Conservation (phyloP, 2,888 invertebrate genomes). For the Diachrysia chrysitis region DNA sequence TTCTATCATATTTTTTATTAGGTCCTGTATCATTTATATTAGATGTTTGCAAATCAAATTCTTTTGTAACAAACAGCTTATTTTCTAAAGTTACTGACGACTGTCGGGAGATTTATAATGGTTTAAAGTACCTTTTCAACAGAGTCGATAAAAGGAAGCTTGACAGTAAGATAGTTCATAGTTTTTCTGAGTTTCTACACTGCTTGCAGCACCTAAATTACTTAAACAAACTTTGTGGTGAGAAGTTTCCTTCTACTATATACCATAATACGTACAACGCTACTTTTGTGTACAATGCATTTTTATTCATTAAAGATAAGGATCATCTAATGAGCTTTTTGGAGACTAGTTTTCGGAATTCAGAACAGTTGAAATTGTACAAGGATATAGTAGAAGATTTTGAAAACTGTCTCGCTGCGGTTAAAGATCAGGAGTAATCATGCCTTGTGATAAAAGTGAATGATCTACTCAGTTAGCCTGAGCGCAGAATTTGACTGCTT, state of each 20-base stretch:
- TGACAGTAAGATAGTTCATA: constrained; percentile 52
- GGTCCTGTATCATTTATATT: constrained; percentile 18
- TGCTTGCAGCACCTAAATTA: constrained; percentile 69
- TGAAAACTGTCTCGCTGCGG: constrained; percentile 33
- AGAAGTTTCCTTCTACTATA: constrained; percentile 47
- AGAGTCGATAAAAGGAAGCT: constrained; percentile 11
- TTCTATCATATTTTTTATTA: constrained; percentile 55
- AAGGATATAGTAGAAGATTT: constrained; percentile 39
- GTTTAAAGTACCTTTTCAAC: constrained; percentile 41
- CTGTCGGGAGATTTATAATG: constrained; percentile 20
- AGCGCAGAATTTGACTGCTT: no score
- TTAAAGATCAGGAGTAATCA: not conserved
- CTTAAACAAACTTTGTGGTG: constrained; percentile 64
- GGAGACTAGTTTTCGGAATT: constrained; percentile 20
- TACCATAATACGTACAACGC: constrained; percentile 61
- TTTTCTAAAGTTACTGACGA: not conserved
- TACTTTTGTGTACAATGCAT: constrained; percentile 63
- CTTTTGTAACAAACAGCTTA: not conserved
- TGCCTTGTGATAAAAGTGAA: not conserved
- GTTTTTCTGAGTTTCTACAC: constrained; percentile 66
- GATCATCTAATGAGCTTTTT: constrained; percentile 37
- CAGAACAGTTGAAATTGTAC: constrained; percentile 20
- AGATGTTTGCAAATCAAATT: constrained; percentile 5
- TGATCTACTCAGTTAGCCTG: no score
- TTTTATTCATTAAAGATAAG: constrained; percentile 37